Percentiles rank a stretch among this genome's conserved stretches.
These are phyloP conservation scores for Perdita meconis DNA, from an alignment of 2,888 invertebrate species.

Conservation along the genomic window DNA sequence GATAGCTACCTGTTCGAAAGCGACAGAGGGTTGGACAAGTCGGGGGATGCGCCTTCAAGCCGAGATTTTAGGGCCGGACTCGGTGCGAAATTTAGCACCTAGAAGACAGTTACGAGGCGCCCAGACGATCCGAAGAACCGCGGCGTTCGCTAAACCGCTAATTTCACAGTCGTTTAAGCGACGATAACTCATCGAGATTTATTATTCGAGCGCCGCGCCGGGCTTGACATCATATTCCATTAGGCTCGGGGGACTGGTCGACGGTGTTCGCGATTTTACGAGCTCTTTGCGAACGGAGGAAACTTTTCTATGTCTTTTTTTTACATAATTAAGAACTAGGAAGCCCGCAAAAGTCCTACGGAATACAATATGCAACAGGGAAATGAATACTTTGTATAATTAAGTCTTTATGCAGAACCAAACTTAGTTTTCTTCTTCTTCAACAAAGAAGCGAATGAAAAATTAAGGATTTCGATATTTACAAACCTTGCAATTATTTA, in stretches of 20 bases:
- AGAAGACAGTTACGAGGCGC: slow-evolving; percentile 83
- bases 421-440: too few species aligned
- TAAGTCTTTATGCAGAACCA: too few species aligned
- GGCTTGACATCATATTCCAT: slow-evolving; percentile 80
- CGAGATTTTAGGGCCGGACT: slow-evolving; percentile 23
- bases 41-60: neutral
- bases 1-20: too few species aligned
- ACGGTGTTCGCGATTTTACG: slow-evolving; percentile 53
- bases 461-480: too few species aligned
- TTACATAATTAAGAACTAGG: neutral
- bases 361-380: too few species aligned
- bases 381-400: too few species aligned
- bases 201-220: slow-evolving; percentile 65
- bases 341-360: too few species aligned
- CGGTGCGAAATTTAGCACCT: slow-evolving; percentile 82
- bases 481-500: too few species aligned
- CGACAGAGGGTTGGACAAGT: neutral
- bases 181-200: slow-evolving; percentile 83
- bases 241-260: slow-evolving; percentile 61
- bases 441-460: too few species aligned
- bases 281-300: slow-evolving; percentile 19
- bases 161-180: slow-evolving; percentile 84
- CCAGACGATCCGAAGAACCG: slow-evolving; percentile 70
- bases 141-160: slow-evolving; percentile 79
- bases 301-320: neutral